Conservation (phyloP, 2,888 invertebrate genomes). For the Ashinkailepas kermadecensis region DNA sequence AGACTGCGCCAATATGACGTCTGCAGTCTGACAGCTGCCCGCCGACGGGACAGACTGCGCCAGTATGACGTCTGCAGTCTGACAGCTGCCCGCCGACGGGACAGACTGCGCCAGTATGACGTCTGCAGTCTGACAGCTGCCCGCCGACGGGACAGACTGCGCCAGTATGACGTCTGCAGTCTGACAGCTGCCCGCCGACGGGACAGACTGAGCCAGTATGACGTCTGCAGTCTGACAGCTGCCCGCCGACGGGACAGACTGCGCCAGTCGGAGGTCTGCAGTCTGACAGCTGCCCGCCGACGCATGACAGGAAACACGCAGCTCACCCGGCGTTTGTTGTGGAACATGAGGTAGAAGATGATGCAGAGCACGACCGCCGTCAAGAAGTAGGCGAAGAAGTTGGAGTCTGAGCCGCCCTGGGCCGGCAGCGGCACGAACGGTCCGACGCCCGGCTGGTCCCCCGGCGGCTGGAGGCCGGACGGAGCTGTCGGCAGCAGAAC, state of each 20-base stretch:
- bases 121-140: too few species aligned
- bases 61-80: too few species aligned
- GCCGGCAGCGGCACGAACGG: background rate
- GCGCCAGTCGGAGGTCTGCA: background rate
- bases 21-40: too few species aligned
- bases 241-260: too few species aligned
- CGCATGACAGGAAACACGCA: too few species aligned
- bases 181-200: background rate
- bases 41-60: too few species aligned
- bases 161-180: too few species aligned
- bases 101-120: too few species aligned
- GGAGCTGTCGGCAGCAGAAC: background rate
- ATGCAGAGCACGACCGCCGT: constrained; percentile 54
- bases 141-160: too few species aligned
- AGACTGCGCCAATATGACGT: too few species aligned
- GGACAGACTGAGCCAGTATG: background rate
- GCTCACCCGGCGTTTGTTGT: constrained; percentile 57
- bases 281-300: background rate
- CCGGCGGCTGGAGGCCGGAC: background rate
- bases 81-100: too few species aligned
- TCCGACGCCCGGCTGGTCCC: background rate
- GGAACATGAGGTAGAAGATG: constrained; percentile 53
- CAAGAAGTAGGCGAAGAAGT: constrained; percentile 62
- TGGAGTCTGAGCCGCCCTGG: constrained; percentile 43
- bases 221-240: background rate